Evolutionary conservation across 2,888 invertebrate species (phyloP).

Genomic region (Pyrochroa serraticornis): DNA sequence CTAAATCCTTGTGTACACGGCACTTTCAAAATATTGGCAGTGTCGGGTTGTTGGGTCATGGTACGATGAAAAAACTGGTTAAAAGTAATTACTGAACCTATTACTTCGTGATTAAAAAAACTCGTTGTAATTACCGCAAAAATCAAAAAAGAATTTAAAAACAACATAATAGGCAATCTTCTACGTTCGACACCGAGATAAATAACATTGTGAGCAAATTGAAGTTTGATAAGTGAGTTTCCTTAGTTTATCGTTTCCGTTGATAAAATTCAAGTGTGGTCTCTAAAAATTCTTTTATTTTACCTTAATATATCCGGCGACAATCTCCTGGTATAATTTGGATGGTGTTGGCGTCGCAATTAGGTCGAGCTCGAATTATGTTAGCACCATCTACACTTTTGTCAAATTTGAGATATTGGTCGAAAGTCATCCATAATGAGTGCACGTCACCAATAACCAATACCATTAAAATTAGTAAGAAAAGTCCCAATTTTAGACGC

Average conservation of each 20-base stretch:
- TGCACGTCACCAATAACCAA: slow-evolving; percentile 2
- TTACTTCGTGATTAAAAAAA: neutral
- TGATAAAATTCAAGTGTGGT: slow-evolving; percentile 10
- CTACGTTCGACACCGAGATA: no score
- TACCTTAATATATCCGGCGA: slow-evolving; percentile 17
- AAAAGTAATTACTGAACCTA: slow-evolving; percentile 2
- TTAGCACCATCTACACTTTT: slow-evolving; percentile 20
- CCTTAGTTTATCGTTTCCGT: neutral
- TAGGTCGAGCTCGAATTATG: slow-evolving; percentile 19
- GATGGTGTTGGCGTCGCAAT: slow-evolving; percentile 12
- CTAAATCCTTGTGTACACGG: slow-evolving; percentile 23
- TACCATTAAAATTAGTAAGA: slow-evolving; percentile 6
- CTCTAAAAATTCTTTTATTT: neutral
- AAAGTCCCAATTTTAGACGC: neutral
- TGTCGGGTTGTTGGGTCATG: neutral
- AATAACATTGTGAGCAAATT: neutral
- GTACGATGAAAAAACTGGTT: slow-evolving; percentile 1
- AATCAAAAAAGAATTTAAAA: no score
- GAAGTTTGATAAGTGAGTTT: neutral
- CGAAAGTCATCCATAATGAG: slow-evolving; percentile 24
- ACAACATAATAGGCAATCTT: no score
- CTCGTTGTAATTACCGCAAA: no score
- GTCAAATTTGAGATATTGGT: slow-evolving; percentile 12
- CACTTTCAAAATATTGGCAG: slow-evolving; percentile 28
- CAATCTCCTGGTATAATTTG: slow-evolving; percentile 29